phyloP scores from a whole-genome alignment of 2,113 vertebrate species.

The Donacobius atricapilla region DNA sequence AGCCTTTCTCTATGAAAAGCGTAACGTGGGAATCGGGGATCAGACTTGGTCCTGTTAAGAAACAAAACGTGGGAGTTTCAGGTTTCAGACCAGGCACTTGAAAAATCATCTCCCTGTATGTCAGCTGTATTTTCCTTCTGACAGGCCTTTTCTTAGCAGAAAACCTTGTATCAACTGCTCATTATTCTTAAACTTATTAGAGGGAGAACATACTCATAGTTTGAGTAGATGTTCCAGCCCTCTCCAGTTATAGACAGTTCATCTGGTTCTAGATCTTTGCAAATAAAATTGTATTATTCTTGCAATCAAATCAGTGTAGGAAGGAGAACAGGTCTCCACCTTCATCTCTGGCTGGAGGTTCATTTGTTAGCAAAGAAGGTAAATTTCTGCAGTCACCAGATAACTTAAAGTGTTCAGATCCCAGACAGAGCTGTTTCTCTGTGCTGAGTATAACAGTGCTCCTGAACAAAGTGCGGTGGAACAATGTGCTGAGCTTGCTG shows the following conservation, averaged over 20 bases:
- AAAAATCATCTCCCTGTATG: neutral
- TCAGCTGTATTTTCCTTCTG: neutral
- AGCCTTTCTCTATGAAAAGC: neutral
- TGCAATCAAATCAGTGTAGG: neutral
- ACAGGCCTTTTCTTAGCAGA: neutral
- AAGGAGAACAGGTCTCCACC: neutral
- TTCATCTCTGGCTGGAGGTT: neutral
- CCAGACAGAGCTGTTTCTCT: neutral
- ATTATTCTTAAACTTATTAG: neutral
- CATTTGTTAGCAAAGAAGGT: neutral
- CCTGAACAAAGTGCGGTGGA: neutral
- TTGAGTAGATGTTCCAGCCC: neutral
- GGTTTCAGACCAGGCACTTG: neutral
- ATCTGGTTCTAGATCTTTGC: neutral
- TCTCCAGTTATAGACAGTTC: neutral
- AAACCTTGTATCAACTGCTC: neutral
- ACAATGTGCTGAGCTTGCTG: neutral
- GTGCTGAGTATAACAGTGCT: neutral
- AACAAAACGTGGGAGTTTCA: neutral
- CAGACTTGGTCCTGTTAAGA: neutral
- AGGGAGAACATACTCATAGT: neutral
- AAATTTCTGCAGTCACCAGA: neutral
- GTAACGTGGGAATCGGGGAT: rapidly evolving
- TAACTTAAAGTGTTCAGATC: neutral
- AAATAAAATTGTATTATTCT: neutral